phyloP scores from a whole-genome alignment of 1,140 invertebrate genomes.

The Pantala flavescens region DNA sequence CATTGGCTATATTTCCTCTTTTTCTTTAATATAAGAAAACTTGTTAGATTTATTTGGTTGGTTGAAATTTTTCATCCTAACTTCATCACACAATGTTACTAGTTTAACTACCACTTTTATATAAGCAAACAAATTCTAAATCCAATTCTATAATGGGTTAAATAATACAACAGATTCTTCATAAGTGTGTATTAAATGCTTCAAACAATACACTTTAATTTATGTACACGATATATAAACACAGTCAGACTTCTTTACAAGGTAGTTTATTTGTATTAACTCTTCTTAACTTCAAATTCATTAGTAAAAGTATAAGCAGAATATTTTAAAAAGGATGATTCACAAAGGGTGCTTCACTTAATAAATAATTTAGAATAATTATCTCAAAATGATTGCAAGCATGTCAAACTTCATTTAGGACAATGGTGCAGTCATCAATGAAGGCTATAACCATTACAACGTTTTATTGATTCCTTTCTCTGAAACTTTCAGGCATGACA shows the following conservation, averaged over 20 bases:
- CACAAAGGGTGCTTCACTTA: background rate
- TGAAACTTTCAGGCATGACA: no score
- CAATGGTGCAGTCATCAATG: background rate
- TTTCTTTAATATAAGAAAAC: no score
- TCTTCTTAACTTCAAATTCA: background rate
- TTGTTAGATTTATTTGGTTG: no score
- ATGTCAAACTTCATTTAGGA: background rate
- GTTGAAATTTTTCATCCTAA: no score
- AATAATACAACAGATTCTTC: no score
- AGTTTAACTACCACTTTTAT: no score
- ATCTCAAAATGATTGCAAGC: background rate
- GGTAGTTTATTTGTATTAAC: background rate
- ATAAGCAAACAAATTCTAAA: no score
- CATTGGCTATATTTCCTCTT: no score
- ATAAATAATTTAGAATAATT: background rate
- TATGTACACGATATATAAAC: background rate
- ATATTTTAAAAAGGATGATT: background rate
- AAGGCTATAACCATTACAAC: no score
- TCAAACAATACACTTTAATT: slow-evolving; percentile 1
- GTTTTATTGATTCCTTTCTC: no score
- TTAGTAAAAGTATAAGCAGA: background rate
- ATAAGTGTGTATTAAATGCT: background rate
- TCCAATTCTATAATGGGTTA: no score
- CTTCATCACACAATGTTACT: no score
- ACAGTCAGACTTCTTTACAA: slow-evolving; percentile 2